A percentile compares a stretch with the other conserved stretches of the same genome.
These are phyloP conservation scores for Sphinx pinastri DNA, from an alignment of 2,888 invertebrate species.

Conservation along the genomic window DNA sequence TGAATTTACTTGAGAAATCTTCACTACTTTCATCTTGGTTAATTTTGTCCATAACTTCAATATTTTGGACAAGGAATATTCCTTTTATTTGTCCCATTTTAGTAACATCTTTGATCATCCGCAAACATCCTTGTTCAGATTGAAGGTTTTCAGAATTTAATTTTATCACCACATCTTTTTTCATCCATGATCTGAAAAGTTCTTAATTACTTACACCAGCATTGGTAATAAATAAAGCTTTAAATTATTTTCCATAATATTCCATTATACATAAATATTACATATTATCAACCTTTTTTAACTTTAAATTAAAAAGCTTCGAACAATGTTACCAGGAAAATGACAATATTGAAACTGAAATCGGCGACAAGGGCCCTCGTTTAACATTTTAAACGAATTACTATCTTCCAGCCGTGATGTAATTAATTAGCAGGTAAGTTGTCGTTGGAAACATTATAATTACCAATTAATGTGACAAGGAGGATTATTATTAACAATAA, in stretches of 20 bases:
- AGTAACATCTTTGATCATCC: slow-evolving; percentile 45
- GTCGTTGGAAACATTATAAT: not conserved
- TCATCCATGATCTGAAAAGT: slow-evolving; percentile 51
- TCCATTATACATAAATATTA: too few relatives aligned
- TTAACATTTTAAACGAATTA: not conserved
- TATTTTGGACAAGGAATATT: slow-evolving; percentile 50
- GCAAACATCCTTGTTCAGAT: slow-evolving; percentile 46
- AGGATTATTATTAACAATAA: not conserved
- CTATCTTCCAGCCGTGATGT: not conserved
- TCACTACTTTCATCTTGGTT: slow-evolving; percentile 36
- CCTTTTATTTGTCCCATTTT: slow-evolving; percentile 52
- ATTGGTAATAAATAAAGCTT: too few relatives aligned
- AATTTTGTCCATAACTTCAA: slow-evolving; percentile 25
- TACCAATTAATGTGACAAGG: not conserved
- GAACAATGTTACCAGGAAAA: too few relatives aligned
- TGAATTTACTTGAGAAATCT: slow-evolving; percentile 45
- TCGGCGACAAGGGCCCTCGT: not conserved
- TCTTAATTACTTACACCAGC: not conserved
- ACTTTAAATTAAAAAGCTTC: too few relatives aligned
- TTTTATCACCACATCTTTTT: slow-evolving; percentile 41
- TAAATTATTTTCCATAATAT: too few relatives aligned
- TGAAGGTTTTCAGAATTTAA: slow-evolving; percentile 44
- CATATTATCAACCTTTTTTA: too few relatives aligned
- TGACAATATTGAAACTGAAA: not conserved
- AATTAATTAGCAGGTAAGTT: not conserved